Percentiles rank a stretch among this genome's conserved stretches.
These are phyloP conservation scores for Cacoxenus indagator DNA, from an alignment of 2,888 invertebrate species.

Conservation along the genomic window DNA sequence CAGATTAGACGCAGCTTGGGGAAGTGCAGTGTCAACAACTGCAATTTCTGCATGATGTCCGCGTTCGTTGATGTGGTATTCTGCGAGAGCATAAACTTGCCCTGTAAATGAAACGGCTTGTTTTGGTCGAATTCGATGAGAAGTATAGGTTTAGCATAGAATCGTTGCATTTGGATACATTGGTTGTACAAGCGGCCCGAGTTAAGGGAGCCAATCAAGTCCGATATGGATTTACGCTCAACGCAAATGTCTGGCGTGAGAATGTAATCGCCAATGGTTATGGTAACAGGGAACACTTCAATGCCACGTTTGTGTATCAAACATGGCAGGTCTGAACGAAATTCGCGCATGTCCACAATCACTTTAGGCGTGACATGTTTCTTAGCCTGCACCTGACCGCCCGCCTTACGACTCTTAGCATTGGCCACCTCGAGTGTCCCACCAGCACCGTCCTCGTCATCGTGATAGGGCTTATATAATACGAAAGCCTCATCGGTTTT, in stretches of 20 bases:
- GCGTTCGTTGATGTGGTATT: conserved; percentile 77
- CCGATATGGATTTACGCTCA: conserved; percentile 96
- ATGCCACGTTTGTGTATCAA: conserved; percentile 93
- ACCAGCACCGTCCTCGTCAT: conserved; percentile 39
- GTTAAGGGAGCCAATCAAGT: conserved; percentile 94
- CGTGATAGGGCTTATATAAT: conserved; percentile 62
- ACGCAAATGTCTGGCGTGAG: conserved; percentile 96
- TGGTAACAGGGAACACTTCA: conserved; percentile 90
- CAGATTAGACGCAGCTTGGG: conserved; percentile 93
- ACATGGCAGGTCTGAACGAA: conserved; percentile 95
- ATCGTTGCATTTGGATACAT: conserved; percentile 92
- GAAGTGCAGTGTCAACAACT: conserved; percentile 94
- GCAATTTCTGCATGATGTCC: conserved; percentile 88
- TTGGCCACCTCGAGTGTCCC: conserved; percentile 69
- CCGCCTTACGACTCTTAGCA: conserved; percentile 77
- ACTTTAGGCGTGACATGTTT: conserved; percentile 71
- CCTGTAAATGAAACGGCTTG: conserved; percentile 91
- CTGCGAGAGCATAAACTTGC: conserved; percentile 83
- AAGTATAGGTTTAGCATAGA: conserved; percentile 88
- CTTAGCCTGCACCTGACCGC: conserved; percentile 40
- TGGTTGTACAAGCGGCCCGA: conserved; percentile 96
- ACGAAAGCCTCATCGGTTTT: conserved; percentile 77
- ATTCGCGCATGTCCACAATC: conserved; percentile 98
- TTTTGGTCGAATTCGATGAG: conserved; percentile 97
- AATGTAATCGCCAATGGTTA: conserved; percentile 96